Evolutionary conservation across 2,888 invertebrate genomes (phyloP).

Genomic region (Boloria euphrosyne): DNA sequence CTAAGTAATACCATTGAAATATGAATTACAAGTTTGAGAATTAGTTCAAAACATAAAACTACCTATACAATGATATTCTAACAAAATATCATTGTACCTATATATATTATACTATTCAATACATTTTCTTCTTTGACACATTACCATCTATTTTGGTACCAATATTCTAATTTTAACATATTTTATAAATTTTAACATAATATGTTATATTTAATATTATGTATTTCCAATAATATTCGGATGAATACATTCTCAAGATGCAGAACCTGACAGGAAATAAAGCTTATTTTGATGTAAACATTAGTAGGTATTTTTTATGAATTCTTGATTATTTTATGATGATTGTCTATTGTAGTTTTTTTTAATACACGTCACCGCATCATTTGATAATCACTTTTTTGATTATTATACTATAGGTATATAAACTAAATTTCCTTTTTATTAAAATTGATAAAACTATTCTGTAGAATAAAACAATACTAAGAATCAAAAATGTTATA

Average conservation of each 20-base stretch:
- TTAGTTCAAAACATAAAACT: no score
- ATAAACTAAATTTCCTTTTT: no score
- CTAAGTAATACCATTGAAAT: no score
- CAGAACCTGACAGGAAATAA: conserved; percentile 16
- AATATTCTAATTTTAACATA: no score
- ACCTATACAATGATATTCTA: no score
- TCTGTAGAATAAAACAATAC: not conserved
- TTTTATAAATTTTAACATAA: no score
- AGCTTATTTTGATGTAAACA: not conserved
- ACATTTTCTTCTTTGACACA: no score
- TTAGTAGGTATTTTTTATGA: conserved; percentile 7
- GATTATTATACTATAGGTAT: not conserved
- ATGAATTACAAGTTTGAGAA: no score
- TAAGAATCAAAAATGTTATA: not conserved
- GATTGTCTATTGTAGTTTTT: conserved; percentile 13
- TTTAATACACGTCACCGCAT: conserved; percentile 9
- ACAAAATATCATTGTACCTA: no score
- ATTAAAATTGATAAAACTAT: not conserved
- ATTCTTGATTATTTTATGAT: conserved; percentile 4
- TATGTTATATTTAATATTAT: no score
- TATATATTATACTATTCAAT: no score
- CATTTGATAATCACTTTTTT: conserved; percentile 1
- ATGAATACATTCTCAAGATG: not conserved
- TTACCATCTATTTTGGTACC: not conserved
- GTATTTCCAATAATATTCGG: not conserved